phyloP scores from a whole-genome alignment of 2,113 vertebrate species.

The Gymnobelideus leadbeateri region DNA sequence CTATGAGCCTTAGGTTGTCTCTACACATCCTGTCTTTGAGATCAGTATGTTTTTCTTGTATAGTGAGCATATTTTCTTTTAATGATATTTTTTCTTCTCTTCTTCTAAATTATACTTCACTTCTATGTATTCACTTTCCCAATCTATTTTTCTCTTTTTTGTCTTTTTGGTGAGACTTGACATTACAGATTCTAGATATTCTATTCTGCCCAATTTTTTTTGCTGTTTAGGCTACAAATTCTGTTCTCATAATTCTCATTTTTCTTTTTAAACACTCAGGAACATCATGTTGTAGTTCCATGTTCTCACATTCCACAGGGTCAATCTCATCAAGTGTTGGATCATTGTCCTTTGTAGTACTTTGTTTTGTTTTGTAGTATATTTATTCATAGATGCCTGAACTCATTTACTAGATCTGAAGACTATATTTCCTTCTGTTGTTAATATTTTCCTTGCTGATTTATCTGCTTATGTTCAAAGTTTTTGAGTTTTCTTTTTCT shows the following conservation, averaged over 20 bases:
- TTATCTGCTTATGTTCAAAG: background rate
- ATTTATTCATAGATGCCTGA: background rate
- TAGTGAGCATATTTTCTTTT: background rate
- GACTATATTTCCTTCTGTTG: background rate
- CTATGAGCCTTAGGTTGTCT: background rate
- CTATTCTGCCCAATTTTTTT: background rate
- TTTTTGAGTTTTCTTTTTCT: background rate
- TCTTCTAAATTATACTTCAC: background rate
- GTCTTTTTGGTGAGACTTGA: background rate
- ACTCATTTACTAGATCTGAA: background rate
- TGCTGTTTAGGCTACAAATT: background rate
- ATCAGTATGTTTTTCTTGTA: background rate
- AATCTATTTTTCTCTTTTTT: background rate
- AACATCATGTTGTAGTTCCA: background rate
- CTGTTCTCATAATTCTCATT: background rate
- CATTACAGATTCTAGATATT: background rate
- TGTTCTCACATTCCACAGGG: background rate
- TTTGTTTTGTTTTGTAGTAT: background rate
- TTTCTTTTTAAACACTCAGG: background rate
- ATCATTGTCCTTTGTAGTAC: background rate
- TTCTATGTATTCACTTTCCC: background rate
- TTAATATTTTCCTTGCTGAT: background rate
- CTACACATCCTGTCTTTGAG: background rate
- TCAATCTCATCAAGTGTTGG: background rate
- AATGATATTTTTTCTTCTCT: background rate